Percentiles rank a stretch among this genome's conserved stretches.
Conservation (phyloP, 2,888 invertebrate genomes). For the Pediacus dermestoides region DNA sequence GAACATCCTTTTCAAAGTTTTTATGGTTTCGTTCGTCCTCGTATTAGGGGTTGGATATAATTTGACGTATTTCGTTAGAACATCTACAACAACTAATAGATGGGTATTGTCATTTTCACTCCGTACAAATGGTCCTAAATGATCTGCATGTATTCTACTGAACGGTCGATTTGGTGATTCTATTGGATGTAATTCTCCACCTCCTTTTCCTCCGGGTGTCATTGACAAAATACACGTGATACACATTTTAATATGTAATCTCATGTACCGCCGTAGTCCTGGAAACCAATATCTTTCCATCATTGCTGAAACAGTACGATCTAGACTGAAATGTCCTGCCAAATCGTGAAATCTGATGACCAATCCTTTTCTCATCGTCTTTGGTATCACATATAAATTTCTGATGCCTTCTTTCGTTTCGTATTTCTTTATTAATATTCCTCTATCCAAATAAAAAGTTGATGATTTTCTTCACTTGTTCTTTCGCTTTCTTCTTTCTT, state of each 20-base stretch:
- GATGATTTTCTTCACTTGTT: slow-evolving; percentile 13
- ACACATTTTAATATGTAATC: slow-evolving; percentile 20
- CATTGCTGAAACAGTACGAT: slow-evolving; percentile 15
- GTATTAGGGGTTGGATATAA: slow-evolving; percentile 15
- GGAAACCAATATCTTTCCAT: slow-evolving; percentile 22
- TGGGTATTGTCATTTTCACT: slow-evolving; percentile 14
- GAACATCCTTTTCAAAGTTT: slow-evolving; percentile 19
- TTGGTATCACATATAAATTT: slow-evolving; percentile 21
- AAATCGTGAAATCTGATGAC: slow-evolving; percentile 20
- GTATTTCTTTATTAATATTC: slow-evolving; percentile 11
- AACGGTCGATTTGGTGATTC: slow-evolving; percentile 18
- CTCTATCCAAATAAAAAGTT: slow-evolving; percentile 17
- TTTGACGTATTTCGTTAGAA: slow-evolving; percentile 17
- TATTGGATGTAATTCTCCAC: slow-evolving; percentile 21
- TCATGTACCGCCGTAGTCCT: slow-evolving; percentile 14
- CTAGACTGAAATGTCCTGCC: slow-evolving; percentile 19
- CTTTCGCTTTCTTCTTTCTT: slow-evolving; percentile 10
- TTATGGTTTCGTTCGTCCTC: slow-evolving; percentile 11
- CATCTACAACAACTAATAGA: slow-evolving; percentile 17
- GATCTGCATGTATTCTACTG: slow-evolving; percentile 20
- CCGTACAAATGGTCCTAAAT: slow-evolving; percentile 21
- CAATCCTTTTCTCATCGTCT: slow-evolving; percentile 21
- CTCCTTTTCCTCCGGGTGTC: slow-evolving; percentile 19
- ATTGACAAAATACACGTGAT: slow-evolving; percentile 18
- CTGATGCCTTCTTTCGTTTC: slow-evolving; percentile 11